Conservation (phyloP, 2,113 vertebrate species). For the Dipodomys merriami region DNA sequence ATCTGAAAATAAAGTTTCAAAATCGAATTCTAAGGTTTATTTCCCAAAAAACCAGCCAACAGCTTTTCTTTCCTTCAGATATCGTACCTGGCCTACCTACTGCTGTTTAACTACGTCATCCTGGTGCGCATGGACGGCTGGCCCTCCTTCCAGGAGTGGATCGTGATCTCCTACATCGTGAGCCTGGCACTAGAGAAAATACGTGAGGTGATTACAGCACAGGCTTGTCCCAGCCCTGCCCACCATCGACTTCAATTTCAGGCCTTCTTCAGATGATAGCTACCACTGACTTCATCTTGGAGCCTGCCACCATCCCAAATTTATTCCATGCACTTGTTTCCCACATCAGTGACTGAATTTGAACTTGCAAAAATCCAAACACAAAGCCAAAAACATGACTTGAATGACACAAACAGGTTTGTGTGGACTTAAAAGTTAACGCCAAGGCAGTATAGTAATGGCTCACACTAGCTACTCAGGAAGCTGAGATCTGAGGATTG, state of each 20-base stretch:
- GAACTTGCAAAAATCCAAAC: constrained; percentile 1
- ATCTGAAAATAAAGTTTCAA: not conserved
- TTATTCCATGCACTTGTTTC: not conserved
- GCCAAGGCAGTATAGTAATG: too few relatives aligned
- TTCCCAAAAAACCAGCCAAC: not conserved
- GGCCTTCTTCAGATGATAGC: not conserved
- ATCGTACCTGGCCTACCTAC: constrained; percentile 94
- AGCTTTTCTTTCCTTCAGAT: constrained; percentile 86
- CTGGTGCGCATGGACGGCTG: constrained; percentile 97
- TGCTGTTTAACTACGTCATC: constrained; percentile 98
- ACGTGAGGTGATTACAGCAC: constrained; percentile 90
- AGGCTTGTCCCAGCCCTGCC: not conserved
- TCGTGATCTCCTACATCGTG: constrained; percentile 96
- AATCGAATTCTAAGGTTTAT: fast-evolving
- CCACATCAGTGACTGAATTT: not conserved
- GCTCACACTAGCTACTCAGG: too few relatives aligned
- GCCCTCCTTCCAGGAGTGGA: constrained; percentile 96
- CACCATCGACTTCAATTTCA: not conserved
- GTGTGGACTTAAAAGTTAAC: not conserved
- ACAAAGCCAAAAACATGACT: not conserved
- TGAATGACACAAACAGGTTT: not conserved
- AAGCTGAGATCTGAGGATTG: too few relatives aligned
- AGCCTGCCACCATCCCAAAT: not conserved
- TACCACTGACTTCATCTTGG: not conserved
- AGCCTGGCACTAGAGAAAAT: constrained; percentile 96